phyloP scores from a whole-genome alignment of 2,888 invertebrate species.

The Deroplatys truncata region DNA sequence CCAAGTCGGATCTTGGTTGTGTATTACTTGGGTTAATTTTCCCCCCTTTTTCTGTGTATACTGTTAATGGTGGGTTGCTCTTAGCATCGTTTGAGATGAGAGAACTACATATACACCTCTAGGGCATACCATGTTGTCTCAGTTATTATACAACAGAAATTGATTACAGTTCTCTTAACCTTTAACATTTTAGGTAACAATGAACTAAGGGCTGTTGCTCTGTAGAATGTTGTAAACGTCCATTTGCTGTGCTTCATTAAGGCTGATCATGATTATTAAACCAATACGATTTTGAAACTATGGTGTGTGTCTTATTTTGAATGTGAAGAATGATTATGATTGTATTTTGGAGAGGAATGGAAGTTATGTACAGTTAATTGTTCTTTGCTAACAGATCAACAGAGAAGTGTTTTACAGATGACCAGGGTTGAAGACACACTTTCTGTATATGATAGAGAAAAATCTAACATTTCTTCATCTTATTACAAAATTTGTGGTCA shows the following conservation, averaged over 20 bases:
- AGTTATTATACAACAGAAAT: background rate
- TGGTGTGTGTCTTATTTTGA: background rate
- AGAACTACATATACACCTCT: background rate
- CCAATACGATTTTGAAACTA: background rate
- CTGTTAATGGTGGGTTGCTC: background rate
- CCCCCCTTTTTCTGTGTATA: background rate
- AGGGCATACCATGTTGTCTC: background rate
- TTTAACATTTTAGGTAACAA: background rate
- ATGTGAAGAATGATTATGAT: background rate
- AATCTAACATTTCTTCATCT: too few species aligned
- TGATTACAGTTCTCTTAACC: background rate
- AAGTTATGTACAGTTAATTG: too few species aligned
- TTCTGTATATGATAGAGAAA: too few species aligned
- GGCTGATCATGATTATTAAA: background rate
- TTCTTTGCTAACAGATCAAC: too few species aligned
- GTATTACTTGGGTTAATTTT: background rate
- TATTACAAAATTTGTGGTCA: too few species aligned
- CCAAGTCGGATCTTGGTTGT: slow-evolving; percentile 8
- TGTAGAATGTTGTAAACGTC: background rate
- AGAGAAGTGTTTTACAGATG: too few species aligned
- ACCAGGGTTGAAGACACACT: too few species aligned
- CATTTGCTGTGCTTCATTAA: background rate
- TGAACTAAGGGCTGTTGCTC: background rate
- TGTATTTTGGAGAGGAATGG: too few species aligned
- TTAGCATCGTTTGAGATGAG: too few species aligned